Evolutionary conservation across 2,113 vertebrate species (phyloP).

Genomic region (Pantherophis guttatus): DNA sequence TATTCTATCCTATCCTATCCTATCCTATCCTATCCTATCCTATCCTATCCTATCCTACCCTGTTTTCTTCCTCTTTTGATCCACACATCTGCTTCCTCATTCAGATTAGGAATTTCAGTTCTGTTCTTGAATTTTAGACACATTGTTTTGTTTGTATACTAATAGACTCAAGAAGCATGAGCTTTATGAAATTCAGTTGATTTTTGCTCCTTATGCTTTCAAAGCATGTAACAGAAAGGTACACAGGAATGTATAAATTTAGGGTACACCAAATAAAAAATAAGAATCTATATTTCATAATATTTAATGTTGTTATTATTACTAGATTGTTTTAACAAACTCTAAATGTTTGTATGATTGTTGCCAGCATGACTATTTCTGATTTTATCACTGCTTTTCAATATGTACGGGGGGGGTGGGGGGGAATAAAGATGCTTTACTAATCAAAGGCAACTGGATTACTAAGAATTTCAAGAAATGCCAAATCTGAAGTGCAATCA

Average conservation of each 20-base stretch:
- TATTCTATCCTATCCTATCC: too few species aligned
- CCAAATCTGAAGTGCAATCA: background rate
- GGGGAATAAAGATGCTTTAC: background rate
- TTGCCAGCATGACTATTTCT: background rate
- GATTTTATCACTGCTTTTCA: background rate
- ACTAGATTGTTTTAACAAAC: background rate
- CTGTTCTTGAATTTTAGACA: background rate
- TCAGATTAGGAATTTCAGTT: background rate
- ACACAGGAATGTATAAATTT: background rate
- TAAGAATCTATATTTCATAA: background rate
- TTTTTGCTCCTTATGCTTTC: background rate
- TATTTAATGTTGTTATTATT: background rate
- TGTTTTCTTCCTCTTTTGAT: background rate
- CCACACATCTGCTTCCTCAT: background rate
- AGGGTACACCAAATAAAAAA: background rate
- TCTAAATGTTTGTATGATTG: background rate
- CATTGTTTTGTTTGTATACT: background rate
- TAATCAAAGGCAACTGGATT: background rate
- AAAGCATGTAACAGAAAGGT: background rate
- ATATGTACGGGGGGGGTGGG: background rate
- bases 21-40: fast-evolving
- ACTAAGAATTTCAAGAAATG: background rate
- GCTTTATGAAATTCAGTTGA: background rate
- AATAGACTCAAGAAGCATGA: background rate
- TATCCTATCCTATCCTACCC: too few species aligned